Evolutionary conservation across 2,888 invertebrate species (phyloP).

Genomic region (Trachelus troglodyta): DNA sequence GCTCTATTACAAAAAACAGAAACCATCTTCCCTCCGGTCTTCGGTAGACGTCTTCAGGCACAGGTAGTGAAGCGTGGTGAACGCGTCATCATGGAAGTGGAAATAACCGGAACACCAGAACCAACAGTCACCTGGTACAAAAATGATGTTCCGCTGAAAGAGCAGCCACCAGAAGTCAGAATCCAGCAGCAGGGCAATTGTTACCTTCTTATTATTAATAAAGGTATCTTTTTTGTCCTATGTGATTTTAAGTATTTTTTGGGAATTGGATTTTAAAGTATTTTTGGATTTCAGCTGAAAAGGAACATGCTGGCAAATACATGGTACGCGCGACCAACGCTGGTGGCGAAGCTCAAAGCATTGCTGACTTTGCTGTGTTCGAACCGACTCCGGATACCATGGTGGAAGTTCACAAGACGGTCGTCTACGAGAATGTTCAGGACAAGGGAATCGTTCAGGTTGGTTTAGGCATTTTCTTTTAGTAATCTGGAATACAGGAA

Average conservation of each 20-base stretch:
- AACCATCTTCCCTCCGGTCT: constrained; percentile 83
- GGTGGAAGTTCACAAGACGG: constrained; percentile 76
- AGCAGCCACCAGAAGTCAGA: constrained; percentile 69
- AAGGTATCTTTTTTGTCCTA: constrained; percentile 67
- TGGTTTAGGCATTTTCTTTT: constrained; percentile 19
- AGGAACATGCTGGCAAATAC: constrained; percentile 80
- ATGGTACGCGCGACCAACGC: constrained; percentile 80
- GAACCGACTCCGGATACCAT: constrained; percentile 77
- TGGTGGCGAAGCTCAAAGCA: constrained; percentile 85
- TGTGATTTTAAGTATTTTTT: neutral
- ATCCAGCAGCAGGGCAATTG: constrained; percentile 76
- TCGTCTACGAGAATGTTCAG: constrained; percentile 72
- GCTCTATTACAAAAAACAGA: constrained; percentile 66
- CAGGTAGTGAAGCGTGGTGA: constrained; percentile 79
- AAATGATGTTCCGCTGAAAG: constrained; percentile 74
- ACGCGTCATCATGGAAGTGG: constrained; percentile 79
- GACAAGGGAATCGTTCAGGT: constrained; percentile 60
- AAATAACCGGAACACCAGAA: constrained; percentile 82
- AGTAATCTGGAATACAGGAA: constrained; percentile 15
- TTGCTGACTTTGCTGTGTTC: constrained; percentile 81
- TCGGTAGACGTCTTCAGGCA: constrained; percentile 81
- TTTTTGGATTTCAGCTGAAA: constrained; percentile 66
- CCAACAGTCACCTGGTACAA: constrained; percentile 81
- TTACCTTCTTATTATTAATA: constrained; percentile 77
- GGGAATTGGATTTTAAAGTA: neutral